phyloP scores from a whole-genome alignment of 2,797 vertebrate genomes.

The Petrocephalus schoutedeni region DNA sequence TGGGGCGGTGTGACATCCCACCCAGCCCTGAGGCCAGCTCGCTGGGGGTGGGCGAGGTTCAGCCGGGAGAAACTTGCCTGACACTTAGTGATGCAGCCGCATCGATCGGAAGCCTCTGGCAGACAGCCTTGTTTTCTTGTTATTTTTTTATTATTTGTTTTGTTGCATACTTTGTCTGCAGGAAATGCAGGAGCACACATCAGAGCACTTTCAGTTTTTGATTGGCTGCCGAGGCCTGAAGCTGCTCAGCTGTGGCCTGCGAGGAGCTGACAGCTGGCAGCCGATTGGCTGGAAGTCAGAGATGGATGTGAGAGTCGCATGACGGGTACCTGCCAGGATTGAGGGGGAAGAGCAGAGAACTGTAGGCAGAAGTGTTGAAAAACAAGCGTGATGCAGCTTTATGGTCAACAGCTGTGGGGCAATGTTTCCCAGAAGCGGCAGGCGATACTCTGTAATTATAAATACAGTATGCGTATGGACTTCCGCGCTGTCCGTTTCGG shows the following conservation, averaged over 20 bases:
- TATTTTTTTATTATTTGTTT: neutral
- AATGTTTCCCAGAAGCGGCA: neutral
- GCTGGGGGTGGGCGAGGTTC: neutral
- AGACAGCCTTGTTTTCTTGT: neutral
- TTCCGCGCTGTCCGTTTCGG: neutral
- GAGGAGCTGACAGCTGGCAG: neutral
- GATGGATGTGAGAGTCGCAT: neutral
- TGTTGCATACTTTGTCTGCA: neutral
- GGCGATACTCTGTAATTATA: neutral
- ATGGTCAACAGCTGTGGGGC: neutral
- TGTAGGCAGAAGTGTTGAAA: conserved; percentile 4
- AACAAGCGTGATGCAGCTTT: neutral
- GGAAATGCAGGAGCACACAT: neutral
- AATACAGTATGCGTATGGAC: neutral
- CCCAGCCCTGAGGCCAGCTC: neutral
- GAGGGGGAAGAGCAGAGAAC: neutral
- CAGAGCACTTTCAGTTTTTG: neutral
- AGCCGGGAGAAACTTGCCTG: neutral
- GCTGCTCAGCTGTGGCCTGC: neutral
- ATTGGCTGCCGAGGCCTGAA: neutral
- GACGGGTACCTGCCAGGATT: neutral
- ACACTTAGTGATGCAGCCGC: neutral
- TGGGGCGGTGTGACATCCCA: neutral
- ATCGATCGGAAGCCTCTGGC: neutral
- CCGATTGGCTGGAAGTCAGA: neutral